Percentiles rank a stretch among this genome's conserved stretches.
Evolutionary conservation across 1,140 invertebrate genomes (phyloP).

Genomic region (Bilobella aurantiaca): DNA sequence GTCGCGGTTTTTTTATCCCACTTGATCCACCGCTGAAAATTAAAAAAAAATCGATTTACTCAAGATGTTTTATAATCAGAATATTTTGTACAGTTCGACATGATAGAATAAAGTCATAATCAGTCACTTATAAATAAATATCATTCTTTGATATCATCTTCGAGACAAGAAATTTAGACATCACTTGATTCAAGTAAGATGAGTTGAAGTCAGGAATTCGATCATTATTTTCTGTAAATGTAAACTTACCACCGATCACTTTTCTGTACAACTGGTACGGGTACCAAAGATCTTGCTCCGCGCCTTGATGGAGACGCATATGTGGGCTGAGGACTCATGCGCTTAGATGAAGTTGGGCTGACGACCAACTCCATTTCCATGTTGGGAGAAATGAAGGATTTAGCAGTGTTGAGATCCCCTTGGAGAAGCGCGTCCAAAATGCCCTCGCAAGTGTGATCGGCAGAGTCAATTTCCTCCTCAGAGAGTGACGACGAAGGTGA

Average conservation of each 20-base stretch:
- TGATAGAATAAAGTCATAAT: neutral
- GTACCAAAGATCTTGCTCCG: no score
- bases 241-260: neutral
- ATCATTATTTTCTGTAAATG: no score
- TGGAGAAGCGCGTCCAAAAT: slow-evolving; percentile 22
- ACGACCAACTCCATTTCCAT: neutral
- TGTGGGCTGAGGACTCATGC: no score
- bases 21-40: neutral
- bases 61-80: neutral
- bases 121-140: neutral
- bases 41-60: slow-evolving; percentile 2
- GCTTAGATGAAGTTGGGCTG: neutral
- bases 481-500: neutral
- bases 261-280: neutral
- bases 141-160: neutral
- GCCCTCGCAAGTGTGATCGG: slow-evolving; percentile 11
- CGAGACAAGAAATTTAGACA: neutral
- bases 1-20: neutral
- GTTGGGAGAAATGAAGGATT: slow-evolving; percentile 6
- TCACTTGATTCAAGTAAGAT: neutral
- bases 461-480: slow-evolving; percentile 8
- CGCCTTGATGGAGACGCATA: no score
- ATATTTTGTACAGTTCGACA: neutral
- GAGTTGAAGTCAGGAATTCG: neutral
- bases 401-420: slow-evolving; percentile 13